Conservation (phyloP, 2,888 invertebrate species). For the Megamerina dolium region DNA sequence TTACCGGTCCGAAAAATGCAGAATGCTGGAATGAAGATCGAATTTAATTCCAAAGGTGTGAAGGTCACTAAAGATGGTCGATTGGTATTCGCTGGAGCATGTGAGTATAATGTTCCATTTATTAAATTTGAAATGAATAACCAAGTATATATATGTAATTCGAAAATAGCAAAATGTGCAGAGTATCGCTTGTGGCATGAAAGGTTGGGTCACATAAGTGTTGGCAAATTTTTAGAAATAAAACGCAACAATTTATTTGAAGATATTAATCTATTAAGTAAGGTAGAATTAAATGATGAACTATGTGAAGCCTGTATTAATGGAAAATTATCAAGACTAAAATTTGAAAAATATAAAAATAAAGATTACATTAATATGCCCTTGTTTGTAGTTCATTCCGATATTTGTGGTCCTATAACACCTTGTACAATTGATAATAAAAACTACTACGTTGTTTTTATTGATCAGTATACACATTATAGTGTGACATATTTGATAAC, state of each 20-base stretch:
- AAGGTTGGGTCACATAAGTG: constrained; percentile 22
- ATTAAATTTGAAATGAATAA: constrained; percentile 13
- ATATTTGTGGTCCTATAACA: too few species aligned
- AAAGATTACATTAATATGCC: constrained; percentile 29
- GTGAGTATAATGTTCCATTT: constrained; percentile 14
- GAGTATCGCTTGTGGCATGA: constrained; percentile 27
- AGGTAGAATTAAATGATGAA: constrained; percentile 15
- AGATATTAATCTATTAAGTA: constrained; percentile 13
- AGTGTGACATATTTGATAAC: constrained; percentile 32
- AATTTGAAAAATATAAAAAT: too few species aligned
- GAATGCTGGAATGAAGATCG: constrained; percentile 32
- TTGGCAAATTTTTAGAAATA: constrained; percentile 21
- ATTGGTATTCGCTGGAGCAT: constrained; percentile 11
- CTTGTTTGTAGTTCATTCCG: constrained; percentile 36
- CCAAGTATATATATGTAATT: too few species aligned
- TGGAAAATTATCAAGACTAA: constrained; percentile 21
- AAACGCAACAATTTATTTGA: constrained; percentile 19
- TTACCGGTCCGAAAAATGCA: constrained; percentile 23
- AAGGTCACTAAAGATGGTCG: constrained; percentile 27
- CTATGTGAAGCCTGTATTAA: constrained; percentile 38
- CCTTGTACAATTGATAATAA: constrained; percentile 33
- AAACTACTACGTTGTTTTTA: constrained; percentile 36
- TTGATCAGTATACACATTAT: constrained; percentile 40
- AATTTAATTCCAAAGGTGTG: constrained; percentile 25
- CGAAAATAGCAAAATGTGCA: too few species aligned